Percentiles rank a stretch among this genome's conserved stretches.
phyloP scores from a whole-genome alignment of 2,888 invertebrate genomes.

The Rhorus exstirpatorius region DNA sequence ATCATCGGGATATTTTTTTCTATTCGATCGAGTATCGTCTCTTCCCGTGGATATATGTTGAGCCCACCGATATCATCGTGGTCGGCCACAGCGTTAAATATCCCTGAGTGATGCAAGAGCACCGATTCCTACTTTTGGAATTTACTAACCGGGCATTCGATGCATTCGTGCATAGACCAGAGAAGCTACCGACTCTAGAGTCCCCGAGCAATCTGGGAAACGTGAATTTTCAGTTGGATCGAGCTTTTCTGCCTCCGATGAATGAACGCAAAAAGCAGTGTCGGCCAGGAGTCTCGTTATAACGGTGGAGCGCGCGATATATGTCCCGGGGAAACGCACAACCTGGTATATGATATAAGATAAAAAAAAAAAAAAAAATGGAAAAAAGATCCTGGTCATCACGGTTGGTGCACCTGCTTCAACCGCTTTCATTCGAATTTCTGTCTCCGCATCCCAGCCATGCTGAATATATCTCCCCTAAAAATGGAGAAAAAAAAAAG shows the following conservation, averaged over 20 bases:
- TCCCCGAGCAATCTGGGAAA: background rate
- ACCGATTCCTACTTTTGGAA: background rate
- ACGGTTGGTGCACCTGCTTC: conserved; percentile 34
- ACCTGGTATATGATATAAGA: conserved; percentile 1
- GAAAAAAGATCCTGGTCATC: conserved; percentile 25
- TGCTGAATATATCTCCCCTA: conserved; percentile 27
- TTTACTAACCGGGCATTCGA: background rate
- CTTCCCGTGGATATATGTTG: too few species aligned
- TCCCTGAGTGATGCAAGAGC: background rate
- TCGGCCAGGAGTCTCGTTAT: background rate
- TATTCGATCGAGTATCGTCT: too few species aligned
- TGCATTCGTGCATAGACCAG: background rate
- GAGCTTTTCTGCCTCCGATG: background rate
- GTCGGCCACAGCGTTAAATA: background rate
- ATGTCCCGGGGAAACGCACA: conserved; percentile 18
- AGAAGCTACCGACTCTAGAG: background rate
- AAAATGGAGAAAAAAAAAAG: conserved; percentile 29
- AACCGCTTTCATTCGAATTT: conserved; percentile 51
- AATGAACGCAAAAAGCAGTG: conserved; percentile 9
- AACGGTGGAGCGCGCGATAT: background rate
- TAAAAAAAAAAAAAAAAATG: background rate
- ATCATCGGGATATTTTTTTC: too few species aligned
- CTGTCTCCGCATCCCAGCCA: conserved; percentile 19
- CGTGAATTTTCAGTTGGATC: conserved; percentile 3
- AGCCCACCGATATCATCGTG: too few species aligned